phyloP scores from a whole-genome alignment of 2,113 vertebrate genomes.

The Alligator mississippiensis region DNA sequence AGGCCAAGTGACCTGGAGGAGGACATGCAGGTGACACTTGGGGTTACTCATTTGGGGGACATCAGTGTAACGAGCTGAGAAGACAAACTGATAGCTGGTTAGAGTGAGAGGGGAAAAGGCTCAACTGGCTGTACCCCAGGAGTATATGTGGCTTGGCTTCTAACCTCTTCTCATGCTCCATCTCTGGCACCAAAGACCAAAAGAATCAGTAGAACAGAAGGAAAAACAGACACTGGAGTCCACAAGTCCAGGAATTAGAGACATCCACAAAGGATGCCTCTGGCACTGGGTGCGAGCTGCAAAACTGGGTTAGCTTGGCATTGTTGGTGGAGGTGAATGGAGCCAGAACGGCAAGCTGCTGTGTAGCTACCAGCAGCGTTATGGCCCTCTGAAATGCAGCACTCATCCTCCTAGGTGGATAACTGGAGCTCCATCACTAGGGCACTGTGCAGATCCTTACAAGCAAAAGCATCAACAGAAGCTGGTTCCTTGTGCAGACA shows the following conservation, averaged over 20 bases:
- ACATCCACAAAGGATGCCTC: conserved; percentile 52
- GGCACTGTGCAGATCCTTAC: background rate
- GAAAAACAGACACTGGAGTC: conserved; percentile 46
- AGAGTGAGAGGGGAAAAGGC: background rate
- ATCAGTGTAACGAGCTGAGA: conserved; percentile 10
- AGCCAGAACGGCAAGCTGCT: background rate
- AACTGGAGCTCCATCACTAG: background rate
- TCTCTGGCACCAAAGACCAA: background rate
- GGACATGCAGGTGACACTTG: background rate
- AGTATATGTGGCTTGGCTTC: conserved; percentile 29
- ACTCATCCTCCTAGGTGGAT: background rate
- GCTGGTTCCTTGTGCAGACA: background rate
- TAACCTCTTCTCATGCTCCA: background rate
- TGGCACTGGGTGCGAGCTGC: conserved; percentile 51
- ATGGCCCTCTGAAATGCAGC: background rate
- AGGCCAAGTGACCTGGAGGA: background rate
- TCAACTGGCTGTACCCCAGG: conserved; percentile 1
- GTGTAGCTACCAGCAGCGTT: background rate
- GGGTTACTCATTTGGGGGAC: background rate
- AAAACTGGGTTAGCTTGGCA: conserved; percentile 59
- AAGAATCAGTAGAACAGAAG: conserved; percentile 58
- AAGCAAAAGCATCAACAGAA: background rate
- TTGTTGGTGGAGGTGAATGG: conserved; percentile 57
- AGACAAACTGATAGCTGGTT: background rate
- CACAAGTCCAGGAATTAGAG: conserved; percentile 61